Percentiles rank a stretch among this genome's conserved stretches.
Evolutionary conservation across 2,888 invertebrate species (phyloP).

Genomic region (Mythimna impura): DNA sequence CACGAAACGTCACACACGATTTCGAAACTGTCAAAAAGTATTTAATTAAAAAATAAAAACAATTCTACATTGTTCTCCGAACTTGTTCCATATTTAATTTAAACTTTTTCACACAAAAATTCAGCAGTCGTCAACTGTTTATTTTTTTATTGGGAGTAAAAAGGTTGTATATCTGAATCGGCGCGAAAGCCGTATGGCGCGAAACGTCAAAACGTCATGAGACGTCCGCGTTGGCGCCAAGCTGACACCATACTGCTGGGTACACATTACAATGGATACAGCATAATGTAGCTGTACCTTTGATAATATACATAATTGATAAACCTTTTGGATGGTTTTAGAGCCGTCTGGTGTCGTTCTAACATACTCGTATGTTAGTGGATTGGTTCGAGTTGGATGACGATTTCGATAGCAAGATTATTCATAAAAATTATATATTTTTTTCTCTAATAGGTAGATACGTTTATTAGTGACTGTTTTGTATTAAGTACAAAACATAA

Average conservation of each 20-base stretch:
- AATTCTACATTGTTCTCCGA: constrained; percentile 43
- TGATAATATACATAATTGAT: constrained; percentile 40
- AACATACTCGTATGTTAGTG: constrained; percentile 17
- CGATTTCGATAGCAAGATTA: background rate
- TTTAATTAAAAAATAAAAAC: constrained; percentile 59
- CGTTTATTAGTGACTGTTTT: background rate
- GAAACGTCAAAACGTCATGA: constrained; percentile 68
- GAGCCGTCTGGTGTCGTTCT: constrained; percentile 23
- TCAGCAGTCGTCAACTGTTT: constrained; percentile 43
- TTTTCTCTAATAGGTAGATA: too few species aligned
- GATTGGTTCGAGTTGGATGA: background rate
- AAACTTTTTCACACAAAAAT: constrained; percentile 53
- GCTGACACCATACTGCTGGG: constrained; percentile 74
- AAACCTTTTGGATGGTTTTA: constrained; percentile 23
- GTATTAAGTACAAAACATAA: too few species aligned
- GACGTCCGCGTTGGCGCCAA: constrained; percentile 70
- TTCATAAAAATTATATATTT: too few species aligned
- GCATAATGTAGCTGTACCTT: constrained; percentile 47
- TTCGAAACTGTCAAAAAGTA: constrained; percentile 55
- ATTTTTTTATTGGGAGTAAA: constrained; percentile 37
- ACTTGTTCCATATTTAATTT: constrained; percentile 56
- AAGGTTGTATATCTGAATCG: constrained; percentile 44
- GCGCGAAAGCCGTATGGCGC: constrained; percentile 65
- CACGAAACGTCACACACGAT: constrained; percentile 44
- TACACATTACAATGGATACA: constrained; percentile 61